Percentiles rank a stretch among this genome's conserved stretches.
phyloP scores from a whole-genome alignment of 2,113 vertebrate genomes.

The Megaceryle torquata region DNA sequence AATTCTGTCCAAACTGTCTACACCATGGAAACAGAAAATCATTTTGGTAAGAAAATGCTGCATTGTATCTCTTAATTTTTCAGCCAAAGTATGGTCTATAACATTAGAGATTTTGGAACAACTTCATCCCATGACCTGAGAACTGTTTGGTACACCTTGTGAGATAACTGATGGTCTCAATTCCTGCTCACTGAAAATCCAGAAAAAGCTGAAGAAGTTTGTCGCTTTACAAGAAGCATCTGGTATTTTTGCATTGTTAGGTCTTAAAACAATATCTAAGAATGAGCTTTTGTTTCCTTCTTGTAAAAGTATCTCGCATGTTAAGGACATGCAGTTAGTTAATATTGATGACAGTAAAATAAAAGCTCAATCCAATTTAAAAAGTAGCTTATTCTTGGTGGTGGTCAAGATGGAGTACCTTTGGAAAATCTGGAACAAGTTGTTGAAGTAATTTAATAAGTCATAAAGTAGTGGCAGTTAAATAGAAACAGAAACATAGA shows the following conservation, averaged over 20 bases:
- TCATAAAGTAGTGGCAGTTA: neutral
- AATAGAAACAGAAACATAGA: neutral
- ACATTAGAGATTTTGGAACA: neutral
- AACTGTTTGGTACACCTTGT: neutral
- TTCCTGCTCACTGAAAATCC: neutral
- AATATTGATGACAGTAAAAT: neutral
- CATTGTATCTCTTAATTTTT: neutral
- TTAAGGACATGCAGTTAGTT: neutral
- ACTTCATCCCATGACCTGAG: neutral
- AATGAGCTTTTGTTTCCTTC: neutral
- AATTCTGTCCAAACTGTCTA: conserved; percentile 5
- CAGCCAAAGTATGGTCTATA: neutral
- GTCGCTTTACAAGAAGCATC: neutral
- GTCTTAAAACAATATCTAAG: neutral
- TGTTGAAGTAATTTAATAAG: neutral
- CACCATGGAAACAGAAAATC: conserved; percentile 2
- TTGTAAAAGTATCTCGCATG: neutral
- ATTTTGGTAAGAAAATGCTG: neutral
- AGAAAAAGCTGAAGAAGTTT: neutral
- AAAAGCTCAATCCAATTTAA: neutral
- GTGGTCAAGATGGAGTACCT: neutral
- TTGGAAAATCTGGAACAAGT: neutral
- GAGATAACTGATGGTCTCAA: neutral
- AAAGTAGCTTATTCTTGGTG: neutral
- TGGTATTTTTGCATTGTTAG: neutral